phyloP scores from a whole-genome alignment of 2,797 vertebrate genomes.

The Erethizon dorsatum region DNA sequence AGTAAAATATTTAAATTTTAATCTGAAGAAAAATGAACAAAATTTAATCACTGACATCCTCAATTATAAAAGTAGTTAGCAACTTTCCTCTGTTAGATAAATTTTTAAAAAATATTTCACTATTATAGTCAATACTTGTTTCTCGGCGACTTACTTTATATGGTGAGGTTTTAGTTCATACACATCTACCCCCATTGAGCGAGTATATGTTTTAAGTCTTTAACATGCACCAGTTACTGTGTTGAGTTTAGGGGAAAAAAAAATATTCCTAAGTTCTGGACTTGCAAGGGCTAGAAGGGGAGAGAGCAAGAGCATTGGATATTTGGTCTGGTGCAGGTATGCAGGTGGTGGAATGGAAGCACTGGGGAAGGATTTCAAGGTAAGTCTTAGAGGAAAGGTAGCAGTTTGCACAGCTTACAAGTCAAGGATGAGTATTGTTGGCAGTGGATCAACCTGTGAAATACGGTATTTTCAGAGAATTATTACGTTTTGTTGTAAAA shows the following conservation, averaged over 20 bases:
- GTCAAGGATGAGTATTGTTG: not conserved
- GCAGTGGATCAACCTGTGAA: not conserved
- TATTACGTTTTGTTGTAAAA: not conserved
- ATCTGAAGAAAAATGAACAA: conserved; percentile 46
- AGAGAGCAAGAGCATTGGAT: not conserved
- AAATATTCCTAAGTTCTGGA: not conserved
- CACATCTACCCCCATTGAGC: not conserved
- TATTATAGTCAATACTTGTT: not conserved
- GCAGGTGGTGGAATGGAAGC: not conserved
- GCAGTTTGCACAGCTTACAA: not conserved
- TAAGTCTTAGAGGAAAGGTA: not conserved
- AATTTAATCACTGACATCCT: not conserved
- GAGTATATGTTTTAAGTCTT: not conserved
- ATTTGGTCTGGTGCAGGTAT: not conserved
- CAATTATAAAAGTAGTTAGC: not conserved
- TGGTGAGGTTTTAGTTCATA: not conserved
- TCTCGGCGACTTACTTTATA: not conserved
- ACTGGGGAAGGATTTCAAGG: not conserved
- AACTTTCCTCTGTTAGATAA: not conserved
- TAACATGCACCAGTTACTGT: not conserved
- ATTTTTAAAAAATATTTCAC: not conserved
- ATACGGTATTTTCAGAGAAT: not conserved
- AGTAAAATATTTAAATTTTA: conserved; percentile 55
- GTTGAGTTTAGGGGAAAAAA: not conserved
- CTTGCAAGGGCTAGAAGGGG: not conserved